Conservation (phyloP, 2,113 vertebrate genomes). For the Syngnathus floridae region DNA sequence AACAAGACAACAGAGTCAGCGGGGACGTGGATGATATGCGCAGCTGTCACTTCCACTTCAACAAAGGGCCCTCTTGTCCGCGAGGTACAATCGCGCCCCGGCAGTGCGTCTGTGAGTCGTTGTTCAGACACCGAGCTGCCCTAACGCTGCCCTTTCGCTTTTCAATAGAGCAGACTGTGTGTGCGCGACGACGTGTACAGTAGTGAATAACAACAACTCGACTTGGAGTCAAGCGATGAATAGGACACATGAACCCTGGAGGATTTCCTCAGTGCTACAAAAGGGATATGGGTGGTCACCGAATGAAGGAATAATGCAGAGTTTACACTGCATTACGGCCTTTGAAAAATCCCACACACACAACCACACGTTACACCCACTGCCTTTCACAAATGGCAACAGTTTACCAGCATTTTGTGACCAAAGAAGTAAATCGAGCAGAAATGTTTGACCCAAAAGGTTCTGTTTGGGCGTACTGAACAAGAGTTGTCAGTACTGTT, state of each 20-base stretch:
- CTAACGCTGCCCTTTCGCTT: conserved; percentile 23
- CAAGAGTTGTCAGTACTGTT: conserved; percentile 1
- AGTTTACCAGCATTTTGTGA: conserved; percentile 39
- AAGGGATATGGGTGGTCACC: conserved; percentile 44
- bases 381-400: conserved; percentile 10
- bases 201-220: conserved; percentile 23
- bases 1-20: not conserved
- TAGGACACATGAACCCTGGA: conserved; percentile 23
- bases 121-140: conserved; percentile 27
- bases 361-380: conserved; percentile 19
- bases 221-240: conserved; percentile 27
- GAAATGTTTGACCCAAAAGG: conserved; percentile 22
- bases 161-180: conserved; percentile 18
- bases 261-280: conserved; percentile 46
- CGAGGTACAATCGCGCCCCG: conserved; percentile 37
- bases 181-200: conserved; percentile 2
- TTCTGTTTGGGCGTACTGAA: conserved; percentile 16
- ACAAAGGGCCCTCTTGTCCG: conserved; percentile 57
- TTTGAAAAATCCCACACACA: conserved; percentile 13
- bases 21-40: conserved; percentile 17
- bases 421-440: conserved; percentile 32
- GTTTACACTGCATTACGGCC: conserved; percentile 24
- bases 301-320: conserved; percentile 30
- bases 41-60: conserved; percentile 9
- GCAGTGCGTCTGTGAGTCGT: conserved; percentile 8